Conservation (phyloP, 2,113 vertebrate species). For the Colinus virginianus region DNA sequence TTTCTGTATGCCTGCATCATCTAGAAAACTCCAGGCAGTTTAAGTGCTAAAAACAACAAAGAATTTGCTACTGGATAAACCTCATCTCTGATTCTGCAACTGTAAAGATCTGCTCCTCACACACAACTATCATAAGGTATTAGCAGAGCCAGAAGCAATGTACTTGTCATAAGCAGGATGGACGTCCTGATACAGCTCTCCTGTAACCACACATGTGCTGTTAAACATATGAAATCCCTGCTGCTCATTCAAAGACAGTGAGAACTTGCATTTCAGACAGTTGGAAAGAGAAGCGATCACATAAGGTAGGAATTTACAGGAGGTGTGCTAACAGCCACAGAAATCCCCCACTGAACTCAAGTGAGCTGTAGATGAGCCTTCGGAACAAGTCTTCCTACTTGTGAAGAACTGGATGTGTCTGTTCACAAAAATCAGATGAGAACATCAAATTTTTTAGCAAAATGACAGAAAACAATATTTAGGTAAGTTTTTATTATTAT, state of each 20-base stretch:
- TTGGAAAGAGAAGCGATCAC: neutral
- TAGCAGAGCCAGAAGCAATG: neutral
- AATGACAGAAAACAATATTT: neutral
- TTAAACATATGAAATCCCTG: neutral
- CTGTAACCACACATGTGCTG: neutral
- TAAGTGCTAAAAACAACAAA: neutral
- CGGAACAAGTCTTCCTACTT: neutral
- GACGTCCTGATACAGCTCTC: neutral
- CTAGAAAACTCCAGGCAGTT: neutral
- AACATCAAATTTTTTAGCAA: neutral
- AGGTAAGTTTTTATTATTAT: accelerated
- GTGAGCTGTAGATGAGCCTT: neutral
- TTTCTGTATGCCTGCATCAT: neutral
- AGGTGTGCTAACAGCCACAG: neutral
- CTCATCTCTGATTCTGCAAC: neutral
- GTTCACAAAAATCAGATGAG: neutral
- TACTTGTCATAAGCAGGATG: neutral
- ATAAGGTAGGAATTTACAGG: neutral
- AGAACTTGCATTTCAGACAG: neutral
- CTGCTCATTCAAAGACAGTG: neutral
- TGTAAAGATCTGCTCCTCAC: neutral
- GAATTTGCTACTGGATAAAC: neutral
- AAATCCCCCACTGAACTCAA: neutral
- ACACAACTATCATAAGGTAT: neutral
- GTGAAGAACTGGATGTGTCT: neutral